Base-by-base conservation (phyloP, 2,797 vertebrate genomes). In the Argya squamiceps region DNA sequence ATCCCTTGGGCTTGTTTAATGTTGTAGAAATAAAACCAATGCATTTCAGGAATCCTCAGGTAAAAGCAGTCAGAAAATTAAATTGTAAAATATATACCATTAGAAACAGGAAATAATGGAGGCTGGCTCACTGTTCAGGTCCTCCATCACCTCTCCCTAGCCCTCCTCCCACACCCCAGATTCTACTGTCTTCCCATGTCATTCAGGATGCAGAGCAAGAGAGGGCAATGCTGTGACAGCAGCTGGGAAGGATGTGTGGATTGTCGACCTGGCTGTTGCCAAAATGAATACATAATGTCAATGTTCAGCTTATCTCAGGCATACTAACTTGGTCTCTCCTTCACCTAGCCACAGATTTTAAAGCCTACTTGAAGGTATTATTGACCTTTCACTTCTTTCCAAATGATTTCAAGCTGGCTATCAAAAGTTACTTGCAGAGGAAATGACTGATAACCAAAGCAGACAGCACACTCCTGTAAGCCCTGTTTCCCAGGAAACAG, bases 1-100 rank as follows among this genome's bases (percentile, higher is more conserved):
- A 76, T 85, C 69, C 24, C 43, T 87, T 73, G 58, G 47, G 55
- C 19, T 89, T 87, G 34, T 36, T 92, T 91, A 93, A 90, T 50
- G 37, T 30, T 60, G 64, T 14, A 58, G 43, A 84, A 95, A 93
- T 77, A 82, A 92, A 91, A 78, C 12, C 27, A 59, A 36, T 8
- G 20, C 14, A 52, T 69, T 67, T 79, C 56, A 84, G 32, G 39
- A 69, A 83, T 67, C 52, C 23, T 15, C 43, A 63, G 29, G 36
- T 67, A 80, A 68, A 90, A 55, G 18, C 8, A 82, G 52, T 49
- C 20, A 92, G 47, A 87, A 94, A 88, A 88, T 52, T 43, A 71
- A 12, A 84, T 0, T 49, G 65, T 19, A 36, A 88, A 92, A 95
- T 50, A 12, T 14, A 36, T 15, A 36, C 1, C 1, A 65, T 55